A percentile compares a stretch with the other conserved stretches of the same genome.
phyloP scores from a whole-genome alignment of 2,113 vertebrate genomes.

The Lamprotornis superbus region DNA sequence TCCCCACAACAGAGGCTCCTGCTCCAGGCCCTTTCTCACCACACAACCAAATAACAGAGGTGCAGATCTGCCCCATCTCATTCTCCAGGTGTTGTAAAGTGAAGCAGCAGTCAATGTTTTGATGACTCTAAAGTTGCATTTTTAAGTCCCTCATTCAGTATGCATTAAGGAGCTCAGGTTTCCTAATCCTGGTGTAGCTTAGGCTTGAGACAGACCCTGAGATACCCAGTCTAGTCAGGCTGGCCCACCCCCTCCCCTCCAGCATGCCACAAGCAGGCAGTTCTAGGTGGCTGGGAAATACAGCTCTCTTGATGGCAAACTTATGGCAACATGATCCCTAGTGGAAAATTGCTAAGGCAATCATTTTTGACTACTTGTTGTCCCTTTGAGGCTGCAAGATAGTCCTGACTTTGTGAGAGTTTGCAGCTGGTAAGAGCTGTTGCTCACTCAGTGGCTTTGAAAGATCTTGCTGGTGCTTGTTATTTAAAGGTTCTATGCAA shows the following conservation, averaged over 20 bases:
- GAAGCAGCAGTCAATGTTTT: not conserved
- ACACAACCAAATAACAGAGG: not conserved
- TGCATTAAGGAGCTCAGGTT: not conserved
- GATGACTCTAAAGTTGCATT: not conserved
- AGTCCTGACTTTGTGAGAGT: not conserved
- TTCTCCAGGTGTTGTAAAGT: not conserved
- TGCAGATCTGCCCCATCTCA: not conserved
- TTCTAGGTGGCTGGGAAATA: not conserved
- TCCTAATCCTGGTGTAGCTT: not conserved
- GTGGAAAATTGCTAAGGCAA: not conserved
- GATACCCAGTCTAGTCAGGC: not conserved
- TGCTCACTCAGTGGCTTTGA: not conserved
- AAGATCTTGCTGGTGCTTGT: not conserved
- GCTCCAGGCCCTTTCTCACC: not conserved
- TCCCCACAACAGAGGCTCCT: not conserved
- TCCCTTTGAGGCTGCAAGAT: not conserved
- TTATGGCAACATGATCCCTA: not conserved
- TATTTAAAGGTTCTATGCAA: not conserved
- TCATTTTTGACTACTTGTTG: not conserved
- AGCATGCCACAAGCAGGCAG: not conserved
- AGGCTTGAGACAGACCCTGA: not conserved
- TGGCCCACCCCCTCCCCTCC: rapidly evolving
- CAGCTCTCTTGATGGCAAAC: not conserved
- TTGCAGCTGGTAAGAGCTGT: not conserved
- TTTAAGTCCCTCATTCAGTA: not conserved